Base-by-base conservation (phyloP, 2,888 invertebrate genomes). In the Chalcosyrphus nemorum region DNA sequence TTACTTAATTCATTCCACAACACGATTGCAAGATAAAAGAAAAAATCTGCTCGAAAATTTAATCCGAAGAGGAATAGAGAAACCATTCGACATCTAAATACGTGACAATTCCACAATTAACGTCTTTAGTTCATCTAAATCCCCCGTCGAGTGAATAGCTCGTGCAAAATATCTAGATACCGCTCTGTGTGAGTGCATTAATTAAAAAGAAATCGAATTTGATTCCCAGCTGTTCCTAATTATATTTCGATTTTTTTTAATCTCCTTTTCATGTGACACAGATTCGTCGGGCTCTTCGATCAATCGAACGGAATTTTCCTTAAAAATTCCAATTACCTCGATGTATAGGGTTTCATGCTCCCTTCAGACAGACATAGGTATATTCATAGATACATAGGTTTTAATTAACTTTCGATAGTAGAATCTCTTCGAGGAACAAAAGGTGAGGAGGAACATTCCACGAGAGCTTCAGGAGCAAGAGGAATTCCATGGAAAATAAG, bases 371-470 rank as follows among this genome's bases (percentile, higher is more conserved):
- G 9, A 29, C n/a, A 38, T 24, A 4, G 4, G 41, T 9, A 61
- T 19, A 32, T 4, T 4, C 2, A 19, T 2, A 50, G 9, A 65
- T 50, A 5, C 15, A 17, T 59, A 4, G 61, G 61, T 68, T 77
- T 77, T 77, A 77, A 77, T 77, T 77, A 77, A 77, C 70, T 77
- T 70, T 59, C 29, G 47, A 35, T 24, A 17, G 15, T 13, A 71
- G 24, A 47, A 15, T 38, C 57, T 35, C 70, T 47, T 19, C 27
- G 9, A 9, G 15, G 38, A 57, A 35, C 35, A 21, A 9, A 56
- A 32, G 43, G 29, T 41, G 43, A 32, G 27, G 66, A 24, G 9
- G 27, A 19, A 17, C 54, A 52, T 66, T 52, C 66, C 66, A 27
- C 29, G n/a, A 2, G 6, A 15, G 1, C 11, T 24, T 4, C 4